Evolutionary conservation across 2,888 invertebrate genomes (phyloP).

Genomic region (Tenthredo distinguenda): DNA sequence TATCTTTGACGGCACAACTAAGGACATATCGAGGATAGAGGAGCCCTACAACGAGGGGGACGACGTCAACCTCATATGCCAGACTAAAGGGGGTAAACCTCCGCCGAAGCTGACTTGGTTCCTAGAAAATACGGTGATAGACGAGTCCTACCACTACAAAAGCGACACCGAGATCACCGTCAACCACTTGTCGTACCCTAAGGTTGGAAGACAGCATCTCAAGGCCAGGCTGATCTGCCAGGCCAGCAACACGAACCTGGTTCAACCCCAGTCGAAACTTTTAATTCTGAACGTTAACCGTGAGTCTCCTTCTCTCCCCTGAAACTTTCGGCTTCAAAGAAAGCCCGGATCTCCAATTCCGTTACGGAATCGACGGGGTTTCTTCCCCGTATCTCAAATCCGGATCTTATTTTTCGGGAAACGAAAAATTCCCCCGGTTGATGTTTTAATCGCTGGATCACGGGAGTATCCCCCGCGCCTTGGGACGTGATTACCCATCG

Average conservation of each 20-base stretch:
- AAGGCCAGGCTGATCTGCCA: constrained; percentile 92
- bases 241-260: constrained; percentile 92
- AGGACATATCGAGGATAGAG: constrained; percentile 86
- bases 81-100: constrained; percentile 91
- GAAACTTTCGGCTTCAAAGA: not conserved
- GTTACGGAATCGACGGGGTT: too few relatives aligned
- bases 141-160: constrained; percentile 88
- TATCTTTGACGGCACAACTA: constrained; percentile 87
- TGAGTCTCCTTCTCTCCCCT: constrained; percentile 81
- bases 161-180: constrained; percentile 85
- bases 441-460: too few relatives aligned
- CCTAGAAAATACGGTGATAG: constrained; percentile 90
- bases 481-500: not conserved
- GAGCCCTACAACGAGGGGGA: constrained; percentile 93
- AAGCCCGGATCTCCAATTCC: not conserved
- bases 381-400: too few relatives aligned
- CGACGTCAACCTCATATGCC: constrained; percentile 90
- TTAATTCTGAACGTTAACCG: constrained; percentile 91
- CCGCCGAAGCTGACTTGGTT: constrained; percentile 91
- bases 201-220: constrained; percentile 90
- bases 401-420: too few relatives aligned
- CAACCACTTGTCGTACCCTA: constrained; percentile 89
- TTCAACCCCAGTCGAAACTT: constrained; percentile 88
- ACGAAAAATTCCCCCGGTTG: too few relatives aligned
- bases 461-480: not conserved